Evolutionary conservation across 2,797 vertebrate genomes (phyloP), one percentile per base, ranked within the genome.

Genomic region (Phrynocephalus forsythii): DNA sequence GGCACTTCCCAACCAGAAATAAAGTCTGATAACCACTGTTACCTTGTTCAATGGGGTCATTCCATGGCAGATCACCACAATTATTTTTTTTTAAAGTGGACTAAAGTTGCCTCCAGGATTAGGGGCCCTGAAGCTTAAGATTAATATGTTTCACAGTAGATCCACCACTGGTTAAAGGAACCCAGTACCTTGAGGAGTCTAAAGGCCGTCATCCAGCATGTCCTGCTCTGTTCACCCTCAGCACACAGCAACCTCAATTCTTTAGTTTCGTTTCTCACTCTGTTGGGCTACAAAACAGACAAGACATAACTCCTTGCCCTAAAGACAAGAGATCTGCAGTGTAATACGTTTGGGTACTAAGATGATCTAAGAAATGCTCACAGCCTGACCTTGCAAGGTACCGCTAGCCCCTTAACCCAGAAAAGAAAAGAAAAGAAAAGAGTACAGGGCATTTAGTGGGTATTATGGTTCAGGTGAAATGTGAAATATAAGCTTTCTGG

Each of bases 131-230:
- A 56, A 56, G 10, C 13, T 56, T 11, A 56, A 56, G 52, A 13
- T 56, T 56, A 9, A 56, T 56, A 10, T 15, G 52, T 56, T 56
- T 56, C 52, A 56, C 13, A 56, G 52, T 56, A 56, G 52, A 56
- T 56, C 52, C 52, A 13, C 52, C 52, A 9, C 52, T 56, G 52
- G 52, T 56, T 56, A 50, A 66, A 80, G 84, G 11, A 78, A 50
- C 77, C 56, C 7, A 73, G 5, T 76, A 99, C 99, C 98, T 99
- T 99, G 89, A 99, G 96, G 60, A 99, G 98, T 91, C 99, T 97
- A 96, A 99, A 99, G 2, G 98, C 98, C 0, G 98, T 99, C 97
- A 99, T 98, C 99, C 99, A 99, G 96, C 99, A 99, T 0, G 97
- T 97, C 79, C 98, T 95, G 95, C 97, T 98, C 95, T 99, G 99